phyloP scores from a whole-genome alignment of 2,797 vertebrate genomes.

The Oreochromis grahami region DNA sequence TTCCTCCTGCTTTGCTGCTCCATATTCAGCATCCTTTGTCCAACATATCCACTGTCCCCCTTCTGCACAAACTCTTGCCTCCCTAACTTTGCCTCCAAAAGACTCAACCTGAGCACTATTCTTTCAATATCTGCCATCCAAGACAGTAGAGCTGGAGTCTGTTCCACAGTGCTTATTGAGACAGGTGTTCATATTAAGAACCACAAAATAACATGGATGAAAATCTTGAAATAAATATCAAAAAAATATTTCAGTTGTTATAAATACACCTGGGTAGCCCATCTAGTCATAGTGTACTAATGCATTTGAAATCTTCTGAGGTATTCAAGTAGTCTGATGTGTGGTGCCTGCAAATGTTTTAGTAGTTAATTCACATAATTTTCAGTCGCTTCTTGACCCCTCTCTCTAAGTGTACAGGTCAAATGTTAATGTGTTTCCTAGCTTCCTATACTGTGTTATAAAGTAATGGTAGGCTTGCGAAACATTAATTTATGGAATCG shows the following conservation, averaged over 20 bases:
- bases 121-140: not conserved
- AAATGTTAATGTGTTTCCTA: not conserved
- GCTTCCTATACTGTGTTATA: not conserved
- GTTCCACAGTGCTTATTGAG: not conserved
- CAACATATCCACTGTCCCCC: not conserved
- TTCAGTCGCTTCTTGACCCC: not conserved
- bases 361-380: not conserved
- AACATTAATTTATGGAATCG: not conserved
- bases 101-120: not conserved
- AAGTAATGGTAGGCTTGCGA: not conserved
- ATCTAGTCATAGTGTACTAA: not conserved
- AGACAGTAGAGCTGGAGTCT: not conserved
- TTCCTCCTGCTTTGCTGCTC: not conserved
- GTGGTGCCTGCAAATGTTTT: not conserved
- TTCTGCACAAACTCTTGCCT: not conserved
- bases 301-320: not conserved
- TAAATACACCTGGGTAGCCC: not conserved
- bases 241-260: not conserved
- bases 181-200: not conserved
- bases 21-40: not conserved
- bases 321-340: not conserved
- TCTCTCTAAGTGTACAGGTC: not conserved
- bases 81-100: not conserved
- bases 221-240: not conserved
- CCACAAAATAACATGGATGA: not conserved